Conservation (phyloP, 2,113 vertebrate species). For the Cygnus atratus region DNA sequence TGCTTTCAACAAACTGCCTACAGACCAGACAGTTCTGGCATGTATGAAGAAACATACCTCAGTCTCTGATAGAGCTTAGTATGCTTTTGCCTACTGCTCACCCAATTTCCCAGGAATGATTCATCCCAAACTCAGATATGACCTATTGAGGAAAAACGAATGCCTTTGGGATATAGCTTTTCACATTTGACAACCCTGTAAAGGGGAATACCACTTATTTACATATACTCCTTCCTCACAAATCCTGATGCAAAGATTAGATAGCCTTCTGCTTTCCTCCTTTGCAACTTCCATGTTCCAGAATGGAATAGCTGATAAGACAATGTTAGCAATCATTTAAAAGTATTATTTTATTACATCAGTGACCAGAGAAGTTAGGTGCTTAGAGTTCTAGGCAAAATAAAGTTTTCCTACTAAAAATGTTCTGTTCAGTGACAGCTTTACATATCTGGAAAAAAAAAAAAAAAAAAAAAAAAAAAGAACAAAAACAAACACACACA, state of each 20-base stretch:
- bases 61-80: neutral
- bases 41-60: rapidly evolving
- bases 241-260: neutral
- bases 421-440: neutral
- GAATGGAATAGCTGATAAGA: neutral
- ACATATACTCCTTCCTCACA: neutral
- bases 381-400: neutral
- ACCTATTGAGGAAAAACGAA: neutral
- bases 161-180: neutral
- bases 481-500: too few relatives aligned
- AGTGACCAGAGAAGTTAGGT: neutral
- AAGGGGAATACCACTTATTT: neutral
- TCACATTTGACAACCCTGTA: neutral
- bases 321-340: neutral
- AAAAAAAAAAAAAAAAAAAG: too few relatives aligned
- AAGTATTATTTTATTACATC: neutral
- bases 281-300: neutral
- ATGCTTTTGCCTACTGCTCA: neutral
- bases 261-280: neutral
- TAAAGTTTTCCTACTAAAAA: neutral
- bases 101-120: neutral
- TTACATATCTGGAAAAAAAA: neutral
- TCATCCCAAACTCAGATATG: neutral
- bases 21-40: neutral
- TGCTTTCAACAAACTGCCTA: neutral